These are phyloP conservation scores for Chymomyza amoena DNA, from an alignment of 2,888 invertebrate species.

Conservation along the genomic window DNA sequence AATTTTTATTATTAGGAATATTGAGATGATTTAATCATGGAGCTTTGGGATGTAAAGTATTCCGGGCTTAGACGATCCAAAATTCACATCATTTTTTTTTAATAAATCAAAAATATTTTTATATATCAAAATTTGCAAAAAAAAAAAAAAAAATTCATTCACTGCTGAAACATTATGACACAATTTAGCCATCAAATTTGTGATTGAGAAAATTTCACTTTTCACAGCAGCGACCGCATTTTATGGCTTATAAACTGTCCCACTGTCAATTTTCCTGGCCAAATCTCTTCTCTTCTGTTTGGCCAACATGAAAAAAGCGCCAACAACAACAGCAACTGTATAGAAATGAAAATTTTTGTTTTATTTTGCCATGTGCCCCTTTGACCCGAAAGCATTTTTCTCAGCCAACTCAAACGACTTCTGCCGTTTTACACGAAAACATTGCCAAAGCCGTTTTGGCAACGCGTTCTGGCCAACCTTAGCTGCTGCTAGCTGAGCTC, in stretches of 20 bases:
- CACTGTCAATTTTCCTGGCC: not conserved
- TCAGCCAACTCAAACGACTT: slow-evolving; percentile 5
- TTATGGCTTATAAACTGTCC: not conserved
- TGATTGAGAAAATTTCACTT: slow-evolving; percentile 23
- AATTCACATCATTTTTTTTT: too few relatives aligned
- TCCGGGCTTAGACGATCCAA: too few relatives aligned
- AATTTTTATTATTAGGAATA: too few relatives aligned
- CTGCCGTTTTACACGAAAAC: not conserved
- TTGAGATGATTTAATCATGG: too few relatives aligned
- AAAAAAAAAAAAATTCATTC: not conserved
- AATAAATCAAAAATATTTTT: not conserved
- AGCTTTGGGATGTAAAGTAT: too few relatives aligned
- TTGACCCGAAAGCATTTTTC: slow-evolving; percentile 15
- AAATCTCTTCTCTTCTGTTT: not conserved
- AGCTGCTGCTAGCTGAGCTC: slow-evolving; percentile 20
- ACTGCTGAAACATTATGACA: slow-evolving; percentile 33
- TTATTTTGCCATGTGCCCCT: slow-evolving; percentile 15
- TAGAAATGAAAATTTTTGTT: slow-evolving; percentile 1
- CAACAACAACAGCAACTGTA: not conserved
- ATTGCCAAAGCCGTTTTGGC: not conserved
- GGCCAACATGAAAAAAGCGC: not conserved
- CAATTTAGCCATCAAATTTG: slow-evolving; percentile 28
- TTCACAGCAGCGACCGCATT: slow-evolving; percentile 5
- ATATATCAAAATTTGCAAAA: not conserved
- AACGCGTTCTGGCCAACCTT: not conserved